phyloP scores from a whole-genome alignment of 2,888 invertebrate genomes.

The Acronicta aceris region DNA sequence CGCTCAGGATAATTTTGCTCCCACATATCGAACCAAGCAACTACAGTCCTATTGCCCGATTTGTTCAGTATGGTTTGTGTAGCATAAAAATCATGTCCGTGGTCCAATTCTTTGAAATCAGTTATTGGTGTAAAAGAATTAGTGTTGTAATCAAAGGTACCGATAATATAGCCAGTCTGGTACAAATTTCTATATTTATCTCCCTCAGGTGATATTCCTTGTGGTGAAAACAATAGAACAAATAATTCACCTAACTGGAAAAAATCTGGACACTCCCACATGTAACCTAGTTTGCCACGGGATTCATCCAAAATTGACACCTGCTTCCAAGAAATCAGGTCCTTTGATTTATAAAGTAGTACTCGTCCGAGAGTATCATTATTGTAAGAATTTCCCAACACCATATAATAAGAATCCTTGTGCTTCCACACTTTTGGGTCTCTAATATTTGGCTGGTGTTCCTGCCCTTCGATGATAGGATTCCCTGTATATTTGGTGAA shows the following conservation, averaged over 20 bases:
- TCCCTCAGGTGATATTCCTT: conserved; percentile 75
- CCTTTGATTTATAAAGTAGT: conserved; percentile 74
- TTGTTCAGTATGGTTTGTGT: conserved; percentile 75
- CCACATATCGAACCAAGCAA: conserved; percentile 86
- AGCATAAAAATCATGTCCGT: conserved; percentile 84
- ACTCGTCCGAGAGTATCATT: conserved; percentile 71
- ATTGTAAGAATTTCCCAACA: conserved; percentile 78
- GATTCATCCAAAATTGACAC: conserved; percentile 70
- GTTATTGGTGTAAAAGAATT: conserved; percentile 65
- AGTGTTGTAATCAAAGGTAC: conserved; percentile 74
- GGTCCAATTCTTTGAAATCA: conserved; percentile 74
- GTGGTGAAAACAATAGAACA: conserved; percentile 81
- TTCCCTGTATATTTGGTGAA: conserved; percentile 73
- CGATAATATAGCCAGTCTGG: conserved; percentile 83
- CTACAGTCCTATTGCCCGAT: conserved; percentile 66
- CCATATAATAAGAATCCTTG: conserved; percentile 75
- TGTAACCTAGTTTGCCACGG: conserved; percentile 75
- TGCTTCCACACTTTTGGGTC: conserved; percentile 87
- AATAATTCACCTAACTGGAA: conserved; percentile 76
- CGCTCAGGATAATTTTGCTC: conserved; percentile 76
- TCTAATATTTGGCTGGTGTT: conserved; percentile 78
- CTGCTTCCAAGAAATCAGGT: conserved; percentile 73
- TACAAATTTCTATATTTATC: conserved; percentile 76
- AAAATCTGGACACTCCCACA: conserved; percentile 88
- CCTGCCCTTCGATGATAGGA: conserved; percentile 71